Evolutionary conservation across 2,888 invertebrate species (phyloP).

Genomic region (Eutolmus rufibarbis): DNA sequence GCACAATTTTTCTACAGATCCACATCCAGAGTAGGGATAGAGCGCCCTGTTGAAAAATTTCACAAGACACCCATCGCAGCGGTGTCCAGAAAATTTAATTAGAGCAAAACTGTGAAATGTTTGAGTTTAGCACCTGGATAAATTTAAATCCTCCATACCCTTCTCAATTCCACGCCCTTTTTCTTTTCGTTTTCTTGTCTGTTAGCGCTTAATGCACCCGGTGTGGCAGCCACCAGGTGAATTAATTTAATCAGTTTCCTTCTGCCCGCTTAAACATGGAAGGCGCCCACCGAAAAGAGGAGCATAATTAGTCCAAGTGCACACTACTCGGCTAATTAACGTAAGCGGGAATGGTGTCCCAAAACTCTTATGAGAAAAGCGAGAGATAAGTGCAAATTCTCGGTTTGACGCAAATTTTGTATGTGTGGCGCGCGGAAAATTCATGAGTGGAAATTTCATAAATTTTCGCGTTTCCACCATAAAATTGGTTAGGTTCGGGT

Average conservation of each 20-base stretch:
- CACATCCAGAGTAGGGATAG: not conserved
- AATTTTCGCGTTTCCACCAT: not conserved
- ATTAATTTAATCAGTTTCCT: not conserved
- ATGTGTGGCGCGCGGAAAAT: not conserved
- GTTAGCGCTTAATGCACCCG: not conserved
- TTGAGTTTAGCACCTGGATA: not conserved
- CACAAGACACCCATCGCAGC: not conserved
- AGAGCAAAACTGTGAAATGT: constrained; percentile 12
- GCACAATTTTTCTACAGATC: not conserved
- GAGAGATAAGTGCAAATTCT: not conserved
- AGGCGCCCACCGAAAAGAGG: not conserved
- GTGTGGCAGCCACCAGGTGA: not conserved
- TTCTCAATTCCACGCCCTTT: not conserved
- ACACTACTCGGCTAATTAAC: not conserved
- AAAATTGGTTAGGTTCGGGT: not conserved
- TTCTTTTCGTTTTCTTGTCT: not conserved
- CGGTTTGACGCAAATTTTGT: not conserved
- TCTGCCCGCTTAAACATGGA: not conserved
- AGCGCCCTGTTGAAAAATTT: not conserved
- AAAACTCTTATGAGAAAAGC: not conserved
- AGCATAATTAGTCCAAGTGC: not conserved
- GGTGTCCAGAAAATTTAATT: constrained; percentile 24
- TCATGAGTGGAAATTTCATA: not conserved
- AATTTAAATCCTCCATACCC: not conserved
- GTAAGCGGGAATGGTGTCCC: not conserved